A percentile compares a stretch with the other conserved stretches of the same genome.
phyloP scores from a whole-genome alignment of 2,797 vertebrate species.

The Coregonus ussuriensis region DNA sequence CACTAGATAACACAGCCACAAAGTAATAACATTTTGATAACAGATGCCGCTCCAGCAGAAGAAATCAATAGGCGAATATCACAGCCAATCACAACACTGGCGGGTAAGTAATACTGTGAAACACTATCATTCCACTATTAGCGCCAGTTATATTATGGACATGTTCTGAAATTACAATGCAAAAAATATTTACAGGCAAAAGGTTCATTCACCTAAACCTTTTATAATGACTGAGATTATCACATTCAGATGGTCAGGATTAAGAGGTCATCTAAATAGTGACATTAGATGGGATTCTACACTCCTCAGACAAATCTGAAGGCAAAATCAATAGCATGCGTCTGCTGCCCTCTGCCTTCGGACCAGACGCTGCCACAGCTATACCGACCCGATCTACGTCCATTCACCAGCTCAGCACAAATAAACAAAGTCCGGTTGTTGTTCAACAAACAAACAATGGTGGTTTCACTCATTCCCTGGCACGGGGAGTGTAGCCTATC shows the following conservation, averaged over 20 bases:
- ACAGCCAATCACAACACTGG: no score
- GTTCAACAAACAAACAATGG: not conserved
- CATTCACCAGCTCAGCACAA: slow-evolving; percentile 20
- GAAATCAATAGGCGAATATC: no score
- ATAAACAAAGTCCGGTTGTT: slow-evolving; percentile 16
- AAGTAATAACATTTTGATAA: no score
- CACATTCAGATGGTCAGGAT: not conserved
- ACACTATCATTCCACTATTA: no score
- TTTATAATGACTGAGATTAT: not conserved
- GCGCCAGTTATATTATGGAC: no score
- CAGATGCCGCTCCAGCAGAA: no score
- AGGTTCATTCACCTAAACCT: not conserved
- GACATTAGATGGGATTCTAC: slow-evolving; percentile 33
- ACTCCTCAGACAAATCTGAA: slow-evolving; percentile 42
- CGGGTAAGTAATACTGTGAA: no score
- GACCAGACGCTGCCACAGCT: slow-evolving; percentile 36
- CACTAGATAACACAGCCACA: no score
- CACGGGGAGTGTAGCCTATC: not conserved
- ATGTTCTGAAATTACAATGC: no score
- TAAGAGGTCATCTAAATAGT: not conserved
- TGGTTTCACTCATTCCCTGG: not conserved
- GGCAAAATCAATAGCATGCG: slow-evolving; percentile 59
- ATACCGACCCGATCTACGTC: not conserved
- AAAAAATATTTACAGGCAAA: not conserved
- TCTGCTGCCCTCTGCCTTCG: slow-evolving; percentile 56